These are phyloP conservation scores for Silurus meridionalis DNA, from an alignment of 2,113 vertebrate genomes.

Conservation along the genomic window DNA sequence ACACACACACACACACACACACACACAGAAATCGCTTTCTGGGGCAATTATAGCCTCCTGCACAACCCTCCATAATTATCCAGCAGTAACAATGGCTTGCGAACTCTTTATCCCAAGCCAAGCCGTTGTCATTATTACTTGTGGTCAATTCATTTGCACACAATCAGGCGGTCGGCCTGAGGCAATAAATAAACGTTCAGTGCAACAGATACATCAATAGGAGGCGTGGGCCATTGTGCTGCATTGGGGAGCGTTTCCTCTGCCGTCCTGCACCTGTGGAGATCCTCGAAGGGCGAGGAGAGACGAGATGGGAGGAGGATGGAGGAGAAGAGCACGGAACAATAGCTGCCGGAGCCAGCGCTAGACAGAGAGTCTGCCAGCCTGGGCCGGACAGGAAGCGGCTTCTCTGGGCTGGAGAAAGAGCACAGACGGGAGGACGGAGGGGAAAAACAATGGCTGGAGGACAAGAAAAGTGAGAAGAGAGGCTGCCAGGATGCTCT, in stretches of 20 bases:
- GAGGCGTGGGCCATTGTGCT: conserved; percentile 64
- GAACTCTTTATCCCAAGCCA: conserved; percentile 8
- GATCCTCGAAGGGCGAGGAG: conserved; percentile 54
- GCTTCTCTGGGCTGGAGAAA: conserved; percentile 62
- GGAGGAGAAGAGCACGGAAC: conserved; percentile 68
- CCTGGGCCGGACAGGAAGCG: conserved; percentile 74
- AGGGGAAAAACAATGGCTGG: conserved; percentile 46
- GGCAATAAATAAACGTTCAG: conserved; percentile 56
- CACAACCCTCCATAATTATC: background rate
- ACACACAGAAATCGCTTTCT: no score
- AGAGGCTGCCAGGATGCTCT: conserved; percentile 19
- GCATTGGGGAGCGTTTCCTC: conserved; percentile 58
- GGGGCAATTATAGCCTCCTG: background rate
- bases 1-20: no score
- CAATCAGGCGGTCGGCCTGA: conserved; percentile 54
- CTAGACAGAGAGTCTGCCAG: conserved; percentile 75
- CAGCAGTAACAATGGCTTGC: background rate
- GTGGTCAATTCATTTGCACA: conserved; percentile 17
- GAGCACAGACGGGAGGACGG: conserved; percentile 34
- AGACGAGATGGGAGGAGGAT: conserved; percentile 59
- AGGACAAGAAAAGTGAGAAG: conserved; percentile 1
- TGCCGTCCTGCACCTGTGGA: conserved; percentile 67
- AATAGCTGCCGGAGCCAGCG: conserved; percentile 71
- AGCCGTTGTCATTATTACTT: conserved; percentile 27
- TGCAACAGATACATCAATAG: conserved; percentile 66